Evolutionary conservation across 2,113 vertebrate species (phyloP).

Genomic region (Macheiramphus alcinus): DNA sequence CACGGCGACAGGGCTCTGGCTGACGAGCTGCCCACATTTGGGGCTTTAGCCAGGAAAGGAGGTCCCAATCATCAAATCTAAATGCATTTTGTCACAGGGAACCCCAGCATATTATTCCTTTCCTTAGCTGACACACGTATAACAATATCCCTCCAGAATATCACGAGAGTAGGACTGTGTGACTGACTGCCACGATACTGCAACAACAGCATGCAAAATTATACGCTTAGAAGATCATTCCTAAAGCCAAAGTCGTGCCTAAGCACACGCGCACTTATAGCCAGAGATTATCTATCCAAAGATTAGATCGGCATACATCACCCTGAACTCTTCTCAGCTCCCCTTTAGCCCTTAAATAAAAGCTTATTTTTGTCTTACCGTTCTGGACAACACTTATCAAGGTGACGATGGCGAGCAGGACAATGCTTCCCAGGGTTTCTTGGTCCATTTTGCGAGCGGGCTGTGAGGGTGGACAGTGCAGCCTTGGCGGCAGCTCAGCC

Average conservation of each 20-base stretch:
- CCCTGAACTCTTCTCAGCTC: background rate
- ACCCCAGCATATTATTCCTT: background rate
- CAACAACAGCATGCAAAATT: background rate
- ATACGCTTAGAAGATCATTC: background rate
- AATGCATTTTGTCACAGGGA: background rate
- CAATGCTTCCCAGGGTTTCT: constrained; percentile 78
- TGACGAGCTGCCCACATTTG: background rate
- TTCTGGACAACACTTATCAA: constrained; percentile 90
- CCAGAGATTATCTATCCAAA: background rate
- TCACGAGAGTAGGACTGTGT: background rate
- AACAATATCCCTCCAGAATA: background rate
- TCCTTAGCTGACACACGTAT: background rate
- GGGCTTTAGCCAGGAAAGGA: background rate
- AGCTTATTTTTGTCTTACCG: constrained; percentile 71
- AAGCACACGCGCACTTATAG: background rate
- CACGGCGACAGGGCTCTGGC: accelerated
- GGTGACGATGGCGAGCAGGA: constrained; percentile 84
- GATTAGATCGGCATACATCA: background rate
- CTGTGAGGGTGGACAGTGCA: background rate
- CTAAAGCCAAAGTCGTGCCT: background rate
- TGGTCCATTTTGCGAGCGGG: constrained; percentile 72
- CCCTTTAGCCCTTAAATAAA: background rate
- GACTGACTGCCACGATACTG: background rate
- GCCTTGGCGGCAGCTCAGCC: background rate
- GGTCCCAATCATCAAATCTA: background rate